Evolutionary conservation across 2,113 vertebrate species (phyloP), one percentile per base, ranked within the genome.

Genomic region (Donacobius atricapilla): DNA sequence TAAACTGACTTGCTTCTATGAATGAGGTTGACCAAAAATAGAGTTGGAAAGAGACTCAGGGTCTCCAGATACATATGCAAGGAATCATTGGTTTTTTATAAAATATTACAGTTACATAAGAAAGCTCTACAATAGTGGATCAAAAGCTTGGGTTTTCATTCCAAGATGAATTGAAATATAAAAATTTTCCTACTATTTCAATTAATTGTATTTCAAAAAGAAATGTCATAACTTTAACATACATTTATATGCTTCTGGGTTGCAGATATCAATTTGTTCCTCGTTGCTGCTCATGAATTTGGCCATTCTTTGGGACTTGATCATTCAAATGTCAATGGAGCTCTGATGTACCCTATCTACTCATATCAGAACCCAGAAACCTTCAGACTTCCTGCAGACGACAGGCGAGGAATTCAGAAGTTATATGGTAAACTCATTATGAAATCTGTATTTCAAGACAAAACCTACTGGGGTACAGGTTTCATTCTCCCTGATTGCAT

Each of bases 211-310:
- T 15, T n/a, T 21, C 33, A 45, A 73, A 93, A 78, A 50, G 10
- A 56, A 83, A 47, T 51, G 16, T 2, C 27, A 58, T 37, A 20
- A 6, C 7, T 85, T 83, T 78, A 79, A 87, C 21, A 76, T 9
- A 40, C 1, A 63, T 66, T 73, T 83, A 22, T 71, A 10, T 71
- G 31, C 3, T 78, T 92, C 25, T 80, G 0, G 76, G 24, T 10
- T 83, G 35, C 73, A 99, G 99, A 97, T 18, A 30, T 97, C 68
- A 98, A 98, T 94, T 95, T 99, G 61, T 97, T 98, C 87, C 90
- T 98, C 10, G 98, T 99, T 68, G 99, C 98, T 85, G 98, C 98
- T 78, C 98, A 99, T 92, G 98, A 99, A 92, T 98, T 99, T 94
- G 99, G 99, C 39, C 99, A 99, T 39, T 97, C 98, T 70, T 92